These are phyloP conservation scores for Lagodon rhomboides DNA, from an alignment of 2,797 vertebrate species.

Conservation along the genomic window DNA sequence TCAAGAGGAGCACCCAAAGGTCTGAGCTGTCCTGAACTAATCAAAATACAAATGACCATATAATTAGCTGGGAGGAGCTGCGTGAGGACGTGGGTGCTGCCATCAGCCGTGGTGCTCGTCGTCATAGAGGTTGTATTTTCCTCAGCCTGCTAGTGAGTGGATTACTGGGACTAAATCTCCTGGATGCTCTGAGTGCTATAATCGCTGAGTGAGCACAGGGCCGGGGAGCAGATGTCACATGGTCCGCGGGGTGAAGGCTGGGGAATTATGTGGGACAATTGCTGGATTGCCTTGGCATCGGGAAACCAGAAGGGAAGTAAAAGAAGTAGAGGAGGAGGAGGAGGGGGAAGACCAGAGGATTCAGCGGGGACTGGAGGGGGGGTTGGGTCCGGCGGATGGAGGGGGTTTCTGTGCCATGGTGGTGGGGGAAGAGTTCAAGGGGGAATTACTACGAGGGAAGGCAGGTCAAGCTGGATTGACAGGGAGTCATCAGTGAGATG, in stretches of 20 bases:
- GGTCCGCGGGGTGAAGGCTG: conserved; percentile 81
- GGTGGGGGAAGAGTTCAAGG: conserved; percentile 51
- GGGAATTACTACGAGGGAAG: conserved; percentile 63
- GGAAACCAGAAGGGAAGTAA: conserved; percentile 52
- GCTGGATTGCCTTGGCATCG: conserved; percentile 78
- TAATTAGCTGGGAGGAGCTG: conserved; percentile 53
- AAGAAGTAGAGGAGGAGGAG: conserved; percentile 29
- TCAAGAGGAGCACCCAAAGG: conserved; percentile 20
- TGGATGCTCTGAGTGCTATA: conserved; percentile 85
- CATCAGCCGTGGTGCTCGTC: conserved; percentile 40
- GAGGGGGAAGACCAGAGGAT: conserved; percentile 48
- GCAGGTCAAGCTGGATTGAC: conserved; percentile 64
- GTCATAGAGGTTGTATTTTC: conserved; percentile 72
- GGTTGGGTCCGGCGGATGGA: background rate
- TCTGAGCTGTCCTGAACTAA: conserved; percentile 33
- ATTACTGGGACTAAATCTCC: conserved; percentile 88
- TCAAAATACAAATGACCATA: conserved; percentile 41
- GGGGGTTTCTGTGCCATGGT: conserved; percentile 41
- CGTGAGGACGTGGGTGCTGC: conserved; percentile 22
- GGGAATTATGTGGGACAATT: conserved; percentile 85
- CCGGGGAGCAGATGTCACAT: conserved; percentile 87
- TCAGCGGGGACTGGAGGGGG: conserved; percentile 9
- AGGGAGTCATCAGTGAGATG: conserved; percentile 52
- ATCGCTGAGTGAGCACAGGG: conserved; percentile 82
- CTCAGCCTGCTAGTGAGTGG: conserved; percentile 79